A percentile compares a stretch with the other conserved stretches of the same genome.
phyloP scores from a whole-genome alignment of 2,888 invertebrate species.

The Phorcus lineatus region DNA sequence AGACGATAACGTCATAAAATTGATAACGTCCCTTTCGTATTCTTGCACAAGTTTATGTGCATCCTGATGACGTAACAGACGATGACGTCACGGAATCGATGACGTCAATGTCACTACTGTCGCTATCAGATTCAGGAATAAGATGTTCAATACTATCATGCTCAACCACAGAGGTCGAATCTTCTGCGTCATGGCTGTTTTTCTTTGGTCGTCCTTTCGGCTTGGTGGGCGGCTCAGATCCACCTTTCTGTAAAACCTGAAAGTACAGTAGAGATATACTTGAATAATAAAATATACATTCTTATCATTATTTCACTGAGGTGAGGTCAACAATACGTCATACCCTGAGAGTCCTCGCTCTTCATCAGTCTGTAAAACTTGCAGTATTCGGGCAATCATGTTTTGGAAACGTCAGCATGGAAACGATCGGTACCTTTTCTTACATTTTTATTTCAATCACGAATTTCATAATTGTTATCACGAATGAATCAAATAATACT shows the following conservation, averaged over 20 bases:
- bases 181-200: slow-evolving; percentile 48
- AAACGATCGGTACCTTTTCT: too few relatives aligned
- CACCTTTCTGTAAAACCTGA: slow-evolving; percentile 74
- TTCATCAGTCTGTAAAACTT: too few relatives aligned
- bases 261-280: background rate
- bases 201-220: slow-evolving; percentile 76
- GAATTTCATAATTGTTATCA: background rate
- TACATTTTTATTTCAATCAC: too few relatives aligned
- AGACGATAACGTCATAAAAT: too few relatives aligned
- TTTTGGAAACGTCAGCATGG: too few relatives aligned
- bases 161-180: background rate
- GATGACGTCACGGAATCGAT: slow-evolving; percentile 31
- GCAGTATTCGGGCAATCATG: too few relatives aligned
- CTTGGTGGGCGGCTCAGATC: slow-evolving; percentile 74
- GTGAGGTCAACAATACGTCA: too few relatives aligned
- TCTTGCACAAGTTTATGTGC: too few relatives aligned
- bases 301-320: too few relatives aligned
- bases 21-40: too few relatives aligned
- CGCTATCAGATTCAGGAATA: background rate
- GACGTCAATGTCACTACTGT: slow-evolving; percentile 6
- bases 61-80: background rate
- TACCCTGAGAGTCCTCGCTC: too few relatives aligned
- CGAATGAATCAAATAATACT: background rate
- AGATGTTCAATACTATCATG: background rate
- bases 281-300: too few relatives aligned